Base-by-base conservation (phyloP, 1,140 invertebrate species). In the Acromyrmex heyeri region DNA sequence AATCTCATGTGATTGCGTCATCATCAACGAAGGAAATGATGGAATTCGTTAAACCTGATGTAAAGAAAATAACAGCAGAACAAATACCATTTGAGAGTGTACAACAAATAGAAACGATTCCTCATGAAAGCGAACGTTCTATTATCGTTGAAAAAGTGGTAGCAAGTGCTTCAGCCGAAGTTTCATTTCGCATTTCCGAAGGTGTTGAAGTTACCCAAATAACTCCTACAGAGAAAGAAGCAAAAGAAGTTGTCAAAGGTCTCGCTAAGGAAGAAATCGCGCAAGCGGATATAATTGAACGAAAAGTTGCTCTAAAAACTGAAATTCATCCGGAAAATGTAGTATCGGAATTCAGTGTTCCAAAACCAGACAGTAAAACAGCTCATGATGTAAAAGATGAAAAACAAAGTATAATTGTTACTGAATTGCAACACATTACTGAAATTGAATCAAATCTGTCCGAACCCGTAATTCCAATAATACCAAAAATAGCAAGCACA, bases 331-430 rank as follows among this genome's bases (percentile, higher is more conserved):
- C 93, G 0, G 93, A 94, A 87, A 92, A 90, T 59, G 64, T 86
- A 27, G 85, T 92, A 38, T 91, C 90, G 30, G 93, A 94, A 76
- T 94, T 96, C 69, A 88, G 92, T 44, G 70, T 93, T 3, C 78
- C 90, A 24, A 92, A 87, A 73, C 94, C 93, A 50, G 86, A 75
- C 50, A 85, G 88, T 61, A 94, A 92, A 87, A 91, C 78, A n/a
- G 94, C 95, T 14, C 93, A 92, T 83, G 85, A 89, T 90, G 83
- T 95, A 12, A 90, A 95, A 69, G 92, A 95, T 48, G 92, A 95
- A 72, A 92, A 95, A 72, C 95, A 96, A 87, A 95, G 96, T 77
- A 73, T 96, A 50, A 94, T 96, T 18, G 93, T 96, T 59, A 96
- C 95, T 81, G 95, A 96, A 90, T 91, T 95, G 82, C 92, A 91